phyloP scores from a whole-genome alignment of 2,888 invertebrate genomes.

The Synergus laeviventris region DNA sequence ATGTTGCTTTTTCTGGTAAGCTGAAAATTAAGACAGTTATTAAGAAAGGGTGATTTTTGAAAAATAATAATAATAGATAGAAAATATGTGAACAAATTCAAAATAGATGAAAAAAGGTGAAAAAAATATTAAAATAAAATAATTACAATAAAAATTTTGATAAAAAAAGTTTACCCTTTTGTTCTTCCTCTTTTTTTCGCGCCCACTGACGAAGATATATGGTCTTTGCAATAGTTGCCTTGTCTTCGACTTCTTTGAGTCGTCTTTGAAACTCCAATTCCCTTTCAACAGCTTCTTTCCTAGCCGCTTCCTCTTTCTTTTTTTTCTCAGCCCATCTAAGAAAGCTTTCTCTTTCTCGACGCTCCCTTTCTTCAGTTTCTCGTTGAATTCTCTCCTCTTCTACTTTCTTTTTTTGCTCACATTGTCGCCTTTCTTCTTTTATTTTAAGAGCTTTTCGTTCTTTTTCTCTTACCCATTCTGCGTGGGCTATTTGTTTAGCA shows the following conservation, averaged over 20 bases:
- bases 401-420: slow-evolving; percentile 54
- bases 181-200: slow-evolving; percentile 79
- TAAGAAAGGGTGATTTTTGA: no score
- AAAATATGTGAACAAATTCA: no score
- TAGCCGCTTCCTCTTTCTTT: slow-evolving; percentile 74
- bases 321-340: slow-evolving; percentile 74
- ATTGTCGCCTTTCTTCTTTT: slow-evolving; percentile 67
- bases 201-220: slow-evolving; percentile 77
- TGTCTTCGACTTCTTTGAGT: slow-evolving; percentile 68
- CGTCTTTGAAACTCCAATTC: slow-evolving; percentile 76
- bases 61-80: no score
- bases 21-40: slow-evolving; percentile 46
- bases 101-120: no score
- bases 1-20: slow-evolving; percentile 76
- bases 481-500: slow-evolving; percentile 73
- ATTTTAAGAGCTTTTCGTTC: slow-evolving; percentile 65
- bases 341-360: slow-evolving; percentile 75
- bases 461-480: slow-evolving; percentile 80
- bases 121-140: no score
- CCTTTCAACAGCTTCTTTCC: slow-evolving; percentile 75
- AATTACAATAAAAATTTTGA: not conserved
- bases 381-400: slow-evolving; percentile 60
- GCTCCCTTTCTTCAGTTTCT: slow-evolving; percentile 70
- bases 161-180: slow-evolving; percentile 76
- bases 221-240: slow-evolving; percentile 64